Evolutionary conservation across 2,113 vertebrate species (phyloP), one percentile per base, ranked within the genome.

Genomic region (Lamprologus ornatipinnis): DNA sequence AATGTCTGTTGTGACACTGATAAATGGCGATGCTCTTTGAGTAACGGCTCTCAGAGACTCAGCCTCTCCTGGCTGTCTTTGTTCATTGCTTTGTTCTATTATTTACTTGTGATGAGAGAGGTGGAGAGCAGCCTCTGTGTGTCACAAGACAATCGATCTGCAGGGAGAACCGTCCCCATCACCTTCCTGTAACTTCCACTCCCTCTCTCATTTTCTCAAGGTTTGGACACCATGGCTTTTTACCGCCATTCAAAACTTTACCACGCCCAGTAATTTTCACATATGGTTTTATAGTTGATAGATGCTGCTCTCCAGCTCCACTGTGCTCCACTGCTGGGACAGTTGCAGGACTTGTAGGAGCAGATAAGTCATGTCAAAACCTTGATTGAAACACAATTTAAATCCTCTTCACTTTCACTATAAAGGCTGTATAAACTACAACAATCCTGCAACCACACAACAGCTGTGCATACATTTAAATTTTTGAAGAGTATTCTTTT

Each of bases 1-100:
- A 89, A 87, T 85, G 90, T 93, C 87, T 90, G 81, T 88, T 26
- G 31, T 93, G 93, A 95, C 95, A 92, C 90, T 96, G 95, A 97
- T 94, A 89, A 95, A 96, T 94, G 91, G 89, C 80, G n/a, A 51
- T 84, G 89, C 81, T 94, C 92, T 88, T 90, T 88, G 83, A 93
- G 90, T 45, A 84, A 88, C 42, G 45, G 83, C 81, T 87, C 88
- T 60, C 88, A 51, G 84, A 87, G 88, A 89, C 89, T 88, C 91
- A 60, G 54, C 88, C 91, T 90, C 92, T 91, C 91, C 88, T 26
- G 91, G 87, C 94, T 94, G 94, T 92, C 91, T 90, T 81, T 87
- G 87, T 92, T 89, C 84, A 65, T 93, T 82, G 86, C 88, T 75
- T 75, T 35, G 40, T 86, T 57, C 93, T 93, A 92, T 96, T 94